phyloP scores from a whole-genome alignment of 92 coral and sea anemone genomes.

The Parazoanthus swiftii region DNA sequence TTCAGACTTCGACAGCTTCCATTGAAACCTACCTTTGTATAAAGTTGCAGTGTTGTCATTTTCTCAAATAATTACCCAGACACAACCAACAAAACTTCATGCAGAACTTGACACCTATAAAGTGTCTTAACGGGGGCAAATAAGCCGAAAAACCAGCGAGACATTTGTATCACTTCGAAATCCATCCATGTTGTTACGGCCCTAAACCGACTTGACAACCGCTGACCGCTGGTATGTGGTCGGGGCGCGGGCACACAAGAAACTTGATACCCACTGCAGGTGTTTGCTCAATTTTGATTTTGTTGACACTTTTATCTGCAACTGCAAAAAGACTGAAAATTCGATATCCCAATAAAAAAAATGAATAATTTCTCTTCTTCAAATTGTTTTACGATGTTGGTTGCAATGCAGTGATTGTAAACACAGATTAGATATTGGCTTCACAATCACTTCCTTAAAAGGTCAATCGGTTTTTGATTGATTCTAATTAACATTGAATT shows the following conservation, averaged over 20 bases:
- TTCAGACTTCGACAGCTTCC: conserved; percentile 16
- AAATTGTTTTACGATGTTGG: background rate
- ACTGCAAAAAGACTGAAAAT: background rate
- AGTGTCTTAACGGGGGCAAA: conserved; percentile 16
- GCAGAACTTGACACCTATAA: conserved; percentile 7
- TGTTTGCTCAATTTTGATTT: no score
- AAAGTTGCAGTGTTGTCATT: conserved; percentile 89
- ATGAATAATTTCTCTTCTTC: no score
- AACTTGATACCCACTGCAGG: background rate
- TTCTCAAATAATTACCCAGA: conserved; percentile 15
- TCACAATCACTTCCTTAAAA: background rate
- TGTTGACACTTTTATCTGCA: background rate
- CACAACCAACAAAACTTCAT: background rate
- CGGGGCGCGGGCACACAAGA: background rate
- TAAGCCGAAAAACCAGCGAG: background rate
- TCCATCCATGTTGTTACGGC: conserved; percentile 21
- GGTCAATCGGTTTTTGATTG: background rate
- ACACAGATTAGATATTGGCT: background rate
- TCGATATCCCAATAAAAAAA: no score
- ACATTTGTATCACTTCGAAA: background rate
- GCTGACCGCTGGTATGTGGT: conserved; percentile 23
- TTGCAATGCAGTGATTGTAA: background rate
- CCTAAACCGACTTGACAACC: background rate
- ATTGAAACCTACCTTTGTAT: conserved; percentile 75
- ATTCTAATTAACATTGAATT: no score